Evolutionary conservation across 2,888 invertebrate species (phyloP), one percentile per base, ranked within the genome.

Genomic region (Chrysolina haemoptera): DNA sequence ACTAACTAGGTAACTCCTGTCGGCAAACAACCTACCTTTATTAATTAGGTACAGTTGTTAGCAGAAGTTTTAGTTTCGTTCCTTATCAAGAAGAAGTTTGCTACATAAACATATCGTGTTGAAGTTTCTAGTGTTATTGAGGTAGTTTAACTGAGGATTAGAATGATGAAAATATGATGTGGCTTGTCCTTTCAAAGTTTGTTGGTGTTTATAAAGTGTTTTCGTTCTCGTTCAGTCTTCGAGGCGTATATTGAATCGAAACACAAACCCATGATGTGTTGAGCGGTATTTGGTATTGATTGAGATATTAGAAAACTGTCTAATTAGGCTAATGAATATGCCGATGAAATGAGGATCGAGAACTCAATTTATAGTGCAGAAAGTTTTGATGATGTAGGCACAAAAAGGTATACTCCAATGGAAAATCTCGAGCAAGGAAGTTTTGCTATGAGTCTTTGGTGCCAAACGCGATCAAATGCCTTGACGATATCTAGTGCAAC

Each of bases 1-100:
- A 35, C n/a, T n/a, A n/a, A n/a, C n/a, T n/a, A n/a, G n/a, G 6
- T 35, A 35, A 35, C 8, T 35, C 35, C 3, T 8, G 4, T 8
- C 35, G 35, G 4, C 35, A 35, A 35, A 35, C 35, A 35, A 35
- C 6, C 35, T 35, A 20, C 10, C 10, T 10, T 53, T 18, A 53
- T 53, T 53, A 53, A 53, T 53, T 18, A 18, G 20, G 18, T 53
- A 53, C 12, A 11, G 53, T 53, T 59, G 35, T 59, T 35, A 35
- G 59, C 59, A n/a, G 35, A 35, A 59, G n/a, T 59, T 59, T 59
- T 27, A 53, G 59, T n/a, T 14, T n/a, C 59, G 59, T 27, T 27
- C 14, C 22, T 59, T 35, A 59, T 59, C 59, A 27, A 27, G 27
- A 59, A 59, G n/a, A 27, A 59, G 59, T 35, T 35, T 35, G 14